A percentile compares a stretch with the other conserved stretches of the same genome.
These are phyloP conservation scores for Metopolophium dirhodum DNA, from an alignment of 1,140 invertebrate genomes.

Conservation along the genomic window DNA sequence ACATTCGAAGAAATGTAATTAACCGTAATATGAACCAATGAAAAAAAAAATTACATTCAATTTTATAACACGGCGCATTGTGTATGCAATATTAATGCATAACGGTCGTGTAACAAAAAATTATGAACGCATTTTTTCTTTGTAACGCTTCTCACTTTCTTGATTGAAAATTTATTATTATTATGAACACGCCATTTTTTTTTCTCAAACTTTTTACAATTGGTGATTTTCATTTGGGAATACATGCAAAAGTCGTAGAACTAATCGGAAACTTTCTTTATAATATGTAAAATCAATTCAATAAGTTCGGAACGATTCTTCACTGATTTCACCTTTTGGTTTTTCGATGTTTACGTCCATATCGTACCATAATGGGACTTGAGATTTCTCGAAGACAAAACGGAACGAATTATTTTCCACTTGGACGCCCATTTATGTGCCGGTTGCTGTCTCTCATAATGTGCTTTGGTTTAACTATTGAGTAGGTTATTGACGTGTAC, in stretches of 20 bases:
- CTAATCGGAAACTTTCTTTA: conserved; percentile 1
- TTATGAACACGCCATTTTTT: not conserved
- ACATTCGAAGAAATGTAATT: not conserved
- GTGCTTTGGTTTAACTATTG: not conserved
- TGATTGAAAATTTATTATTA: not conserved
- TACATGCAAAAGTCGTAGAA: not conserved
- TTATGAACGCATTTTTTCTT: not conserved
- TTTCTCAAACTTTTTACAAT: not conserved
- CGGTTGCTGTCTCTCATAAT: not conserved
- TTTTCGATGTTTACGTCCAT: not conserved
- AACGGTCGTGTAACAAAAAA: not conserved
- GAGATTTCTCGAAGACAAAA: not conserved
- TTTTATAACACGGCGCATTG: not conserved
- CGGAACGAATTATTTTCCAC: not conserved
- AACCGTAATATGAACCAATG: not conserved
- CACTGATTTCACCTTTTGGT: not conserved
- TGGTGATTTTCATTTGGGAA: conserved; percentile 3
- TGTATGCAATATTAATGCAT: not conserved
- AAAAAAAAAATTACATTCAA: not conserved
- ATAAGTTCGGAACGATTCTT: not conserved
- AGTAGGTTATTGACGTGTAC: not conserved
- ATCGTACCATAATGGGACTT: not conserved
- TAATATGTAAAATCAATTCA: conserved; percentile 8
- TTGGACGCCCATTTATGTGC: not conserved
- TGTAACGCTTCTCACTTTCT: not conserved